These are phyloP conservation scores for Channa striata DNA, from an alignment of 2,797 vertebrate genomes.

Conservation along the genomic window DNA sequence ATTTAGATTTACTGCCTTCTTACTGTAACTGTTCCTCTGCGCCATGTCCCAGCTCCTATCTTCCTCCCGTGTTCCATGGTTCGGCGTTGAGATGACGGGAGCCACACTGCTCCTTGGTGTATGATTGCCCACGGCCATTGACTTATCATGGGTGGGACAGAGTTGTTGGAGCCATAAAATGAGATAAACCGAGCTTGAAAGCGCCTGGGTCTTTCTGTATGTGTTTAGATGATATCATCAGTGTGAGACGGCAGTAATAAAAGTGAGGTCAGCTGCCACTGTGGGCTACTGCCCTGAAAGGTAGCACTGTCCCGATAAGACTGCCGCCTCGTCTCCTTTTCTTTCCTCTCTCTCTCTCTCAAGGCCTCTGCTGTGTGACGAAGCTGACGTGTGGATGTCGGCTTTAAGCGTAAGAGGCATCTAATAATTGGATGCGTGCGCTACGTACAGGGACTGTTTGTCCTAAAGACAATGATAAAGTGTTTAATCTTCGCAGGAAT, in stretches of 20 bases:
- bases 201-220: slow-evolving; percentile 57
- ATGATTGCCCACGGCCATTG: slow-evolving; percentile 45
- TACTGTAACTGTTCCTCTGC: slow-evolving; percentile 44
- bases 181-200: slow-evolving; percentile 66
- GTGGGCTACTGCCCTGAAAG: slow-evolving; percentile 55
- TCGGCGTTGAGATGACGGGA: slow-evolving; percentile 35
- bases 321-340: slow-evolving; percentile 54
- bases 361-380: slow-evolving; percentile 40
- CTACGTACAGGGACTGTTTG: slow-evolving; percentile 57
- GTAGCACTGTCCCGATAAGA: slow-evolving; percentile 57
- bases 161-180: slow-evolving; percentile 58
- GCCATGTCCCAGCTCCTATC: slow-evolving; percentile 18
- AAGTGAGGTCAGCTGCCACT: slow-evolving; percentile 70
- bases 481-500: slow-evolving; percentile 82
- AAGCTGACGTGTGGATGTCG: slow-evolving; percentile 41
- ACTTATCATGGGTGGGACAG: slow-evolving; percentile 43
- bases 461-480: slow-evolving; percentile 82
- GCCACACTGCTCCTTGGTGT: slow-evolving; percentile 26
- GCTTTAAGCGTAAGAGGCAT: slow-evolving; percentile 52
- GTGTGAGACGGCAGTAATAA: slow-evolving; percentile 69
- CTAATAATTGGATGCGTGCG: slow-evolving; percentile 68
- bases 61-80: slow-evolving; percentile 43
- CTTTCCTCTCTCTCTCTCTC: background rate
- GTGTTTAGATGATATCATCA: slow-evolving; percentile 74
- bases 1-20: slow-evolving; percentile 57